phyloP scores from a whole-genome alignment of 2,797 vertebrate species.

The Phoxinus dragarum region DNA sequence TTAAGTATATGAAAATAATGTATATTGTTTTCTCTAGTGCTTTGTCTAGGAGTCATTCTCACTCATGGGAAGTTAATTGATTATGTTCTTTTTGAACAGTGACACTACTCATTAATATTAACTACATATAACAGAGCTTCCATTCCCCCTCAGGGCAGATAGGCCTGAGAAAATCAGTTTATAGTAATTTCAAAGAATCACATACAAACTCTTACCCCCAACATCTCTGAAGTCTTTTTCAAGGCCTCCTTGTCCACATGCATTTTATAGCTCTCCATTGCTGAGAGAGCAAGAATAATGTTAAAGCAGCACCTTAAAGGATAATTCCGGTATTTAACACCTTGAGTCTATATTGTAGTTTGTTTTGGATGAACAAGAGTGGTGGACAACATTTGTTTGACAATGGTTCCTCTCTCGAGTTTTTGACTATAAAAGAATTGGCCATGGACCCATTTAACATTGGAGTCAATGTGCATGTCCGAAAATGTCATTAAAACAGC shows the following conservation, averaged over 20 bases:
- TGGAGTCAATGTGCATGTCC: too few relatives aligned
- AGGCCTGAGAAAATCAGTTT: not conserved
- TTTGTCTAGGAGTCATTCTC: too few relatives aligned
- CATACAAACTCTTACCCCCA: slow-evolving; percentile 79
- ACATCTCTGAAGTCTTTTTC: slow-evolving; percentile 84
- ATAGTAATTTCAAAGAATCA: not conserved
- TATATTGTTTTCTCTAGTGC: too few relatives aligned
- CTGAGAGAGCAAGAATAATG: slow-evolving; percentile 67
- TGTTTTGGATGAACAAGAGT: too few relatives aligned
- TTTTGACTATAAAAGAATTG: too few relatives aligned
- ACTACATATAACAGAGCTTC: not conserved
- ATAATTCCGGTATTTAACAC: too few relatives aligned
- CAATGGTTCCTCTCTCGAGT: too few relatives aligned
- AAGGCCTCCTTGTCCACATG: slow-evolving; percentile 85
- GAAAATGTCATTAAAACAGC: too few relatives aligned
- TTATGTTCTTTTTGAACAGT: not conserved
- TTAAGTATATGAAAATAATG: not conserved
- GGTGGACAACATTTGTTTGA: too few relatives aligned
- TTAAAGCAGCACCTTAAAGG: slow-evolving; percentile 1
- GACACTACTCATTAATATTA: slow-evolving; percentile 9
- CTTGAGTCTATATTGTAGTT: too few relatives aligned
- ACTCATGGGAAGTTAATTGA: not conserved
- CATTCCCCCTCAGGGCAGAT: not conserved
- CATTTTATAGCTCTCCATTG: slow-evolving; percentile 88
- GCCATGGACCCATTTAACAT: too few relatives aligned